A percentile compares a stretch with the other conserved stretches of the same genome.
Evolutionary conservation across 2,797 vertebrate species (phyloP).

Genomic region (Cetoscarus ocellatus): DNA sequence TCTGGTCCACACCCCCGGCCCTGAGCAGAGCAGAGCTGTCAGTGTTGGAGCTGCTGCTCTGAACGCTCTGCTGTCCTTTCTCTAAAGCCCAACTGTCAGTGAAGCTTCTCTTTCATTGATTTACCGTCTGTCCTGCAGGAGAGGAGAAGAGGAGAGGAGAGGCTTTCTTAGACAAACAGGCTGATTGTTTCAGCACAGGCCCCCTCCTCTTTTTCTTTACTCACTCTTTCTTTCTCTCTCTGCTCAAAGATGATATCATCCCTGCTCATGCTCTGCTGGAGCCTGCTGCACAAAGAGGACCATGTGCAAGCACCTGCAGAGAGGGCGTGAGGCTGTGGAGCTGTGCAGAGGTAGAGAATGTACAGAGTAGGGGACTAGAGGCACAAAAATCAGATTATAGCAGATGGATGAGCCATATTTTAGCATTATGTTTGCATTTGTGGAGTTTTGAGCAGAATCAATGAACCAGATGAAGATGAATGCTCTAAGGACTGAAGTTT

Average conservation of each 20-base stretch:
- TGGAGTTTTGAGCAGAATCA: too few relatives aligned
- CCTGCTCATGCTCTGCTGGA: conserved; percentile 1
- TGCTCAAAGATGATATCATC: conserved; percentile 43
- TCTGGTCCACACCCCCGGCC: too few relatives aligned
- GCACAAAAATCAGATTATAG: too few relatives aligned
- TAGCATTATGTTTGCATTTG: too few relatives aligned
- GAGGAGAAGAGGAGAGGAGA: conserved; percentile 37
- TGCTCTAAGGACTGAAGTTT: too few relatives aligned
- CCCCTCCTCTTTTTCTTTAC: neutral
- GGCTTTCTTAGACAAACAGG: conserved; percentile 26
- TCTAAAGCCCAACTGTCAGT: conserved; percentile 50
- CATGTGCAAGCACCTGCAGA: conserved; percentile 37
- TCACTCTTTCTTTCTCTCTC: neutral
- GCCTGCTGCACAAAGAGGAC: conserved; percentile 3
- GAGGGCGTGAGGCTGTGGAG: neutral
- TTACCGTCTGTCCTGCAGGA: conserved; percentile 64
- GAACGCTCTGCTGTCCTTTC: conserved; percentile 27
- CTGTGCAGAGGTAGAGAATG: neutral
- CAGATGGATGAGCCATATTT: too few relatives aligned
- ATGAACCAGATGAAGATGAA: too few relatives aligned
- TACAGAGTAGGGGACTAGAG: neutral
- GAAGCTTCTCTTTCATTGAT: conserved; percentile 76
- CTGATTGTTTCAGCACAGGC: conserved; percentile 5
- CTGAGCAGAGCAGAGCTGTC: conserved; percentile 20
- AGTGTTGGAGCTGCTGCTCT: conserved; percentile 21